phyloP scores from a whole-genome alignment of 2,113 vertebrate species.

The Phylloscopus trochiloides region DNA sequence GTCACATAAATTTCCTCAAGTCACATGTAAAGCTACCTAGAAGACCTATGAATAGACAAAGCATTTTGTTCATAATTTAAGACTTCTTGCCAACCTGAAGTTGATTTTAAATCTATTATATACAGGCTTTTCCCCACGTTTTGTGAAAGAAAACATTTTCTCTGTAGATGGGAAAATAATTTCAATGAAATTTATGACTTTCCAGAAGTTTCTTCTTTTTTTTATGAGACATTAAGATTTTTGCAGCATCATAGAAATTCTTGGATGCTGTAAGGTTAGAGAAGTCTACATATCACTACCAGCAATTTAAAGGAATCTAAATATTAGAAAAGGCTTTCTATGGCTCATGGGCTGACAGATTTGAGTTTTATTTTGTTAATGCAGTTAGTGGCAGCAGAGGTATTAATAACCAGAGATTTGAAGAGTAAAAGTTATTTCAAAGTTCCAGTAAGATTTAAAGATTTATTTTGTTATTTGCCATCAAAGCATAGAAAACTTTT shows the following conservation, averaged over 20 bases:
- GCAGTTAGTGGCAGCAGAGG: background rate
- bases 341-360: background rate
- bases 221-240: background rate
- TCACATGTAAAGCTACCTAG: background rate
- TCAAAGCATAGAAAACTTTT: background rate
- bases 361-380: background rate
- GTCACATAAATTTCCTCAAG: background rate
- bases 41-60: background rate
- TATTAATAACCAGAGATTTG: background rate
- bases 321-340: background rate
- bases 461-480: background rate
- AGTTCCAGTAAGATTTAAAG: background rate
- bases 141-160: background rate
- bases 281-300: background rate
- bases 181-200: background rate
- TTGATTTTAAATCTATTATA: background rate
- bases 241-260: background rate
- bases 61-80: background rate
- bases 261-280: background rate
- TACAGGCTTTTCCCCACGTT: background rate
- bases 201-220: background rate
- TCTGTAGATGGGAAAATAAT: background rate
- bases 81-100: background rate
- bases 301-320: background rate
- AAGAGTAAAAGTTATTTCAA: background rate